Evolutionary conservation across 2,113 vertebrate genomes (phyloP).

Genomic region (Anas platyrhynchos): DNA sequence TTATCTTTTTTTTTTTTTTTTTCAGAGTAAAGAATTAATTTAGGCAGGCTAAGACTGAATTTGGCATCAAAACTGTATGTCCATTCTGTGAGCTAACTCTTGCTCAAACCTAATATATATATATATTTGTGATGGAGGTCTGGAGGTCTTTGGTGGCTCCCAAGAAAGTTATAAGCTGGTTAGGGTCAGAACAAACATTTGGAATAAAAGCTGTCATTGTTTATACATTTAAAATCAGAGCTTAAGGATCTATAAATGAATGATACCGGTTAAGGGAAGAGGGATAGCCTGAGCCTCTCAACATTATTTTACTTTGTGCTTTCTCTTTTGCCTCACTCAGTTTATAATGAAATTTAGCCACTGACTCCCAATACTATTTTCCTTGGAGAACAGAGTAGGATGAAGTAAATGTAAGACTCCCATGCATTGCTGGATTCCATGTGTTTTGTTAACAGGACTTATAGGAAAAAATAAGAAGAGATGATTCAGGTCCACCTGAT

Average conservation of each 20-base stretch:
- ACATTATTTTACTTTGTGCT: not conserved
- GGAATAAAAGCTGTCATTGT: not conserved
- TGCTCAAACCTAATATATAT: not conserved
- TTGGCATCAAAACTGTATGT: not conserved
- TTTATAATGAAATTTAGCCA: not conserved
- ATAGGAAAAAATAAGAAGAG: not conserved
- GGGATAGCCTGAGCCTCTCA: not conserved
- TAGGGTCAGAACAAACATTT: not conserved
- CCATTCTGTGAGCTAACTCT: not conserved
- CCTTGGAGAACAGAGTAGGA: not conserved
- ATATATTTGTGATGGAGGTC: not conserved
- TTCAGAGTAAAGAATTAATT: not conserved
- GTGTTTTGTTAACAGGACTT: constrained; percentile 17
- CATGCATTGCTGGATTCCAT: not conserved
- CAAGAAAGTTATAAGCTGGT: not conserved
- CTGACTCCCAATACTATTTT: not conserved
- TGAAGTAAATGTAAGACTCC: constrained; percentile 18
- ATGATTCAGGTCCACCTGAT: not conserved
- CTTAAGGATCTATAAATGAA: not conserved
- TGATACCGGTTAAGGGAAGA: not conserved
- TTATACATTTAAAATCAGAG: not conserved
- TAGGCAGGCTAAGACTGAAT: not conserved
- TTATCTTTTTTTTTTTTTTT: not conserved
- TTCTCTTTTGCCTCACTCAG: constrained; percentile 21
- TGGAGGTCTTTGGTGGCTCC: not conserved